These are phyloP conservation scores for Amblyteles armatorius DNA, from an alignment of 2,888 invertebrate species.

Conservation along the genomic window DNA sequence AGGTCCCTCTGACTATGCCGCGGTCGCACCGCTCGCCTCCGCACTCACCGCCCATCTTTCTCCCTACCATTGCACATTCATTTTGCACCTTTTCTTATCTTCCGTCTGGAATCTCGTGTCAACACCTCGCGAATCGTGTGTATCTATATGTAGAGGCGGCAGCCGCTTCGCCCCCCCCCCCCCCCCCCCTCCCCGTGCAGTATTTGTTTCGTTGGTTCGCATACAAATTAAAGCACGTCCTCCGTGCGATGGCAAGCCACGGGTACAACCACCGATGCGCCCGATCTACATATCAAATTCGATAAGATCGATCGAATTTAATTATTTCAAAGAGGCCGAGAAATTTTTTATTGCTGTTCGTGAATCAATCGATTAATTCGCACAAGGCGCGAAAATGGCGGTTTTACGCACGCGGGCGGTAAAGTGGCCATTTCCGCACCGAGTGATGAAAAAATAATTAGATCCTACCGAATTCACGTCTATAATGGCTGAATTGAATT, in stretches of 20 bases:
- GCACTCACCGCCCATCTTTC: constrained; percentile 2
- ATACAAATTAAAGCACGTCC: constrained; percentile 63
- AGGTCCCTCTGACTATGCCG: constrained; percentile 17
- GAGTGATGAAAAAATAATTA: no score
- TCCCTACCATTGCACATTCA: constrained; percentile 36
- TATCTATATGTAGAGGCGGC: not conserved
- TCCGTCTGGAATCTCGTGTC: constrained; percentile 58
- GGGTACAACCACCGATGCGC: not conserved
- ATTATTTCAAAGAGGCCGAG: not conserved
- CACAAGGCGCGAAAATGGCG: no score
- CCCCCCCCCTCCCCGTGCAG: constrained; percentile 44
- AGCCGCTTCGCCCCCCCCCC: not conserved
- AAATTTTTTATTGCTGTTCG: not conserved
- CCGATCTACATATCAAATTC: not conserved
- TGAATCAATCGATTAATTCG: not conserved
- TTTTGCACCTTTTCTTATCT: constrained; percentile 58
- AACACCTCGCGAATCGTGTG: constrained; percentile 59
- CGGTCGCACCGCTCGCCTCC: constrained; percentile 25
- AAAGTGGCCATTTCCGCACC: no score
- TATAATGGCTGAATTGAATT: no score
- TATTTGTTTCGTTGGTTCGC: constrained; percentile 68
- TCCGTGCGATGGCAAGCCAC: not conserved
- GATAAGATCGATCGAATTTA: constrained; percentile 12
- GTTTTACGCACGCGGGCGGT: no score
- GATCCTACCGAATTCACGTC: no score